Conservation (phyloP, 1,140 invertebrate genomes). For the Wiebesia pumilae region DNA sequence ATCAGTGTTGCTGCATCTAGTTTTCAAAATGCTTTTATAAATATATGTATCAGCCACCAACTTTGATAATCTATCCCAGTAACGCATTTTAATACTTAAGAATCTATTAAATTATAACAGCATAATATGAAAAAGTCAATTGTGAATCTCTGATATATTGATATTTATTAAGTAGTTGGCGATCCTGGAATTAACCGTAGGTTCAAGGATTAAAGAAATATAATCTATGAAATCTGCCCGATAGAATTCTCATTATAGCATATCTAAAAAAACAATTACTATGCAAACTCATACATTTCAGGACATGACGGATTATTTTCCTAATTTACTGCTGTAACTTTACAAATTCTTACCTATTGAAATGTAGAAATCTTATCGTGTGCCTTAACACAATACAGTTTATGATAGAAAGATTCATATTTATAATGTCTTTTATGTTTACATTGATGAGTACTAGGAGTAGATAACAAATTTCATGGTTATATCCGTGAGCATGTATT, state of each 20-base stretch:
- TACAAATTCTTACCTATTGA: neutral
- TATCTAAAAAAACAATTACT: neutral
- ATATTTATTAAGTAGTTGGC: neutral
- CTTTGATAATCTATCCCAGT: no score
- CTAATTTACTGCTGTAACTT: neutral
- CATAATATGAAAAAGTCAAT: neutral
- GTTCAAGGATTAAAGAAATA: neutral
- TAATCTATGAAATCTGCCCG: neutral
- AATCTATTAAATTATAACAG: no score
- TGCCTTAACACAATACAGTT: neutral
- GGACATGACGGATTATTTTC: neutral
- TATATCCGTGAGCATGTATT: neutral
- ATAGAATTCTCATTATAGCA: neutral
- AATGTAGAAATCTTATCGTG: neutral
- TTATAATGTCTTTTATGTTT: neutral
- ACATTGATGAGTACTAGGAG: neutral
- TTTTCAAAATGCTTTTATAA: no score
- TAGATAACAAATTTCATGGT: neutral
- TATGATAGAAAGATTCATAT: neutral
- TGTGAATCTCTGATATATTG: neutral
- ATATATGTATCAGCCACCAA: no score
- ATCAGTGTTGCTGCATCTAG: no score
- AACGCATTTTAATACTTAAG: no score
- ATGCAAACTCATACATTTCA: neutral
- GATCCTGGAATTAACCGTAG: neutral